Base-by-base conservation (phyloP, 2,888 invertebrate genomes). In the Microchrysa polita region DNA sequence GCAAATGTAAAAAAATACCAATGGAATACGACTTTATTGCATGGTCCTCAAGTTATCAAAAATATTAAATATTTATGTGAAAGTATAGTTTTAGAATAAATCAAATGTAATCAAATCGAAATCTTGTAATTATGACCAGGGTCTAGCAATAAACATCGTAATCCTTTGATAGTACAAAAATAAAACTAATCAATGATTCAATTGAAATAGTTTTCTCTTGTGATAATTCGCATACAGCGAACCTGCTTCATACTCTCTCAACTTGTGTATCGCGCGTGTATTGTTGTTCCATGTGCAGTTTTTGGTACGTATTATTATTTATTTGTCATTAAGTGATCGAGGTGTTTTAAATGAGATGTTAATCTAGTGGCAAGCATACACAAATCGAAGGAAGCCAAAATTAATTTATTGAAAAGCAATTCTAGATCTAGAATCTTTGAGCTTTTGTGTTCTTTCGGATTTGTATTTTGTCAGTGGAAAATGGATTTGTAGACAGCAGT, bases 161-260 rank as follows among this genome's bases (percentile, higher is more conserved):
- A n/a, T 34, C 40, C 34, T 16, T 40, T 1, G 10, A 60, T 18
- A 5, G 9, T 20, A 48, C 44, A 48, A 44, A n/a, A n/a, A 20
- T 65, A 1, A 65, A 48, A 65, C 65, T 65, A 65, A 65, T 65
- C 48, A 65, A 65, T 65, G 44, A 65, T 65, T 44, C 65, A 44
- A 65, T 65, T 65, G 65, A 65, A 65, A 44, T 48, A 65, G 61
- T 61, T 61, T 61, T 16, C 27, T 23, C 27, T 23, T 60, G 27
- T 34, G 34, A 14, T 60, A 27, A 60, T n/a, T n/a, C 20, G 34
- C 60, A n/a, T n/a, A n/a, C n/a, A 61, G 14, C 61, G 61, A 61
- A 61, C 61, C 61, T 16, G 48, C 27, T 7, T 34, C 27, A 5
- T n/a, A n/a, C 27, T 65, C n/a, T 65, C 44, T 40, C 48, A 48